phyloP scores from a whole-genome alignment of 2,888 invertebrate species.

The Aelia acuminata region DNA sequence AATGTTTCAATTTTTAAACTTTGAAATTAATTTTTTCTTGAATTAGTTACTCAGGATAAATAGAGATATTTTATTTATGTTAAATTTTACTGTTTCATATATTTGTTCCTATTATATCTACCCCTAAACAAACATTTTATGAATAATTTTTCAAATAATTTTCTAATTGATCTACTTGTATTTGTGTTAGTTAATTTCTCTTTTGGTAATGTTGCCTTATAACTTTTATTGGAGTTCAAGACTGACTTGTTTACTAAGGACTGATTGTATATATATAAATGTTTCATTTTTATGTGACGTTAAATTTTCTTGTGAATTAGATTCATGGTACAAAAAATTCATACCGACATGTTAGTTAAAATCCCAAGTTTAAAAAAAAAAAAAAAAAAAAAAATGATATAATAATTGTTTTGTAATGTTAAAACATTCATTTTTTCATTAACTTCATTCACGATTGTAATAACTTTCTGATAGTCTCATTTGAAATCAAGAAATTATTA shows the following conservation, averaged over 20 bases:
- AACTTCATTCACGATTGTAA: too few species aligned
- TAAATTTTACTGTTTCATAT: neutral
- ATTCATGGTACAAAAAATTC: too few species aligned
- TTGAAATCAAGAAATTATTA: neutral
- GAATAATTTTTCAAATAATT: neutral
- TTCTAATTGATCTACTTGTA: neutral
- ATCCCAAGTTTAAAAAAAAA: too few species aligned
- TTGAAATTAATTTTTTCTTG: neutral
- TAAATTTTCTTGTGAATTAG: too few species aligned
- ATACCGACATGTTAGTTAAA: too few species aligned
- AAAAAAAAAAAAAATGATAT: neutral
- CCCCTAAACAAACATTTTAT: neutral
- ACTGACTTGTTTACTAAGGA: neutral
- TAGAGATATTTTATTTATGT: neutral
- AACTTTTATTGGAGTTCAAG: neutral
- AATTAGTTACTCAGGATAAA: neutral
- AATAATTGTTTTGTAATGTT: too few species aligned
- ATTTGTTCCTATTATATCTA: neutral
- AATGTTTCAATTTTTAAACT: neutral
- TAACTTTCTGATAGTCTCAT: neutral
- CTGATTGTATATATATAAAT: neutral
- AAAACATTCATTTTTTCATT: too few species aligned
- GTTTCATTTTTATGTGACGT: too few species aligned
- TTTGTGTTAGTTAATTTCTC: neutral
- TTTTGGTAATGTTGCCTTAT: neutral